Percentiles rank a stretch among this genome's conserved stretches.
phyloP scores from a whole-genome alignment of 2,113 vertebrate genomes.

The Odocoileus hemionus region DNA sequence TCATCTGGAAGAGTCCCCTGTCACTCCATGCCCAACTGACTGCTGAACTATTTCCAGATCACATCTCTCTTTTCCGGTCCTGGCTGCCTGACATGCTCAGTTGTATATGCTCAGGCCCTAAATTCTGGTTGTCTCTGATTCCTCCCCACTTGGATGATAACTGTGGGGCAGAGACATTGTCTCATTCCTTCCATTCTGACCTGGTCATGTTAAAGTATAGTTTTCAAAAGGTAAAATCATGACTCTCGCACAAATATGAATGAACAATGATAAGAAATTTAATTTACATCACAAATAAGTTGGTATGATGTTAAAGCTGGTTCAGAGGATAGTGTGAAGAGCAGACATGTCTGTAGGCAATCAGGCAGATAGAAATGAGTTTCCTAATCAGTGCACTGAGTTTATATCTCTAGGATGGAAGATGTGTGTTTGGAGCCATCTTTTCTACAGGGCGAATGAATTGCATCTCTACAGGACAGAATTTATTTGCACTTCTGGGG shows the following conservation, averaged over 20 bases:
- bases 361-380: background rate
- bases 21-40: background rate
- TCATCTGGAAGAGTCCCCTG: background rate
- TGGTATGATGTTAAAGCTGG: background rate
- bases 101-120: constrained; percentile 22
- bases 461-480: background rate
- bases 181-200: background rate
- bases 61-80: constrained; percentile 23
- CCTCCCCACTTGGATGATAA: background rate
- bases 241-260: background rate
- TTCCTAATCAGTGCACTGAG: background rate
- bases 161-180: background rate
- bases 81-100: background rate
- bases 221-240: background rate
- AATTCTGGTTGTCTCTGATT: background rate
- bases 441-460: background rate
- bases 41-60: constrained; percentile 25
- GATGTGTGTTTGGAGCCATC: background rate
- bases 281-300: background rate
- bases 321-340: background rate
- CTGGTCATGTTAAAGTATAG: background rate
- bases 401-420: background rate
- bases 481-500: background rate
- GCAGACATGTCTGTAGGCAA: fast-evolving
- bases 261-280: background rate